Evolutionary conservation across 1,140 invertebrate genomes (phyloP).

Genomic region (Nephila pilipes): DNA sequence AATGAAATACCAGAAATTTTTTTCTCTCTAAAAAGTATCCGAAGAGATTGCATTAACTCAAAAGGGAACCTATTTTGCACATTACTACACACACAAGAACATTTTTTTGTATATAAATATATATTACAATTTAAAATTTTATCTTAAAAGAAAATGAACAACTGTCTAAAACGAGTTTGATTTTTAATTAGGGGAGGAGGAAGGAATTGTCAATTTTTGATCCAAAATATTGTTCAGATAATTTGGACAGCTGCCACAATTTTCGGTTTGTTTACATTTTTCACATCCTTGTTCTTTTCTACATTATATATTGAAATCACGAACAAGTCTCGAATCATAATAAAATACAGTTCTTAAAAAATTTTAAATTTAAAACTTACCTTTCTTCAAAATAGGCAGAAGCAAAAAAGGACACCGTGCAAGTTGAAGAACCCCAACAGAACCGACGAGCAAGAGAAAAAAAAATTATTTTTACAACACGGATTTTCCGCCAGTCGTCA

Average conservation of each 20-base stretch:
- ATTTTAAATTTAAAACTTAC: not conserved
- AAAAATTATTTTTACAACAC: constrained; percentile 35
- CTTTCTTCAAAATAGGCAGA: not conserved
- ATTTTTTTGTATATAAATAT: no score
- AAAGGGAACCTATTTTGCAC: no score
- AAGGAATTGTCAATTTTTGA: no score
- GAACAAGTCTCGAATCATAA: not conserved
- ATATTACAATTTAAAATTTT: no score
- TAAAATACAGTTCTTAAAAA: not conserved
- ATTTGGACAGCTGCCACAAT: not conserved
- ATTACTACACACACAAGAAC: no score
- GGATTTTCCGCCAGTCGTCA: constrained; percentile 30
- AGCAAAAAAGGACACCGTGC: not conserved
- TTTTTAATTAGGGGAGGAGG: no score
- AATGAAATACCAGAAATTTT: no score
- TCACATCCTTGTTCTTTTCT: not conserved
- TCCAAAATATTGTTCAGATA: no score
- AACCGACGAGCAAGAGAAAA: constrained; percentile 3
- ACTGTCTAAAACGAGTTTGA: no score
- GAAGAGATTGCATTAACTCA: no score
- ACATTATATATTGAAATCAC: not conserved
- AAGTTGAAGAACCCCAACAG: constrained; percentile 45
- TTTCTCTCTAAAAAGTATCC: no score
- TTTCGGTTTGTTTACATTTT: not conserved
- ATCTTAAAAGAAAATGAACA: no score